These are phyloP conservation scores for Eubucco bourcierii DNA, from an alignment of 2,113 vertebrate species.

Conservation along the genomic window DNA sequence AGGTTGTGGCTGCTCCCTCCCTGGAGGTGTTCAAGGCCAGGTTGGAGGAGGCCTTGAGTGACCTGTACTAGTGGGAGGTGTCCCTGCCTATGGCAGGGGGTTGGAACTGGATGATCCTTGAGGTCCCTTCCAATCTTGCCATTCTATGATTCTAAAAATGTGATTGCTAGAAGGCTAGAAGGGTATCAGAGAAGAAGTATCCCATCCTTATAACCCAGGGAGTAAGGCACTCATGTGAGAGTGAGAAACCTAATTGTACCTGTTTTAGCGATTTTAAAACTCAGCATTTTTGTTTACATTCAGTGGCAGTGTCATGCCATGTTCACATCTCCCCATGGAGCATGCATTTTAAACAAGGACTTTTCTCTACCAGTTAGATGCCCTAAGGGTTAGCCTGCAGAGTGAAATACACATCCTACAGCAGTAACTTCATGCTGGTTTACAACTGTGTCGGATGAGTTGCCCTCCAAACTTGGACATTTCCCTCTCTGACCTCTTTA, in stretches of 20 bases:
- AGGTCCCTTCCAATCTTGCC: too few relatives aligned
- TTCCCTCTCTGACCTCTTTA: not conserved
- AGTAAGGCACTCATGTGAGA: not conserved
- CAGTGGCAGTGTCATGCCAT: accelerated
- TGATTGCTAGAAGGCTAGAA: not conserved
- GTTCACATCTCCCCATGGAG: not conserved
- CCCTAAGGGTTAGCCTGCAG: not conserved
- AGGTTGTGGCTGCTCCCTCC: too few relatives aligned
- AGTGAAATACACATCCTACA: not conserved
- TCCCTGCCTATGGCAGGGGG: too few relatives aligned
- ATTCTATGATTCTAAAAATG: not conserved
- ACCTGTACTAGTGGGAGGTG: too few relatives aligned
- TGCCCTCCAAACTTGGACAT: not conserved
- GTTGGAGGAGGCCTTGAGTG: too few relatives aligned
- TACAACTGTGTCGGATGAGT: not conserved
- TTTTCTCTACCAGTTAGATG: not conserved
- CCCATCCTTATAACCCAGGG: not conserved
- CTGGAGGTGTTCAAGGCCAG: too few relatives aligned
- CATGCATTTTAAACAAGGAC: not conserved
- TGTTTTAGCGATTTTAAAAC: not conserved
- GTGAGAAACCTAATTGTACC: not conserved
- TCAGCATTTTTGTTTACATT: not conserved
- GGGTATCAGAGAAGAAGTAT: not conserved
- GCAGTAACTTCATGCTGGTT: not conserved
- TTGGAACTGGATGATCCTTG: too few relatives aligned